phyloP scores from a whole-genome alignment of 2,888 invertebrate species.

The Aethes cnicana region DNA sequence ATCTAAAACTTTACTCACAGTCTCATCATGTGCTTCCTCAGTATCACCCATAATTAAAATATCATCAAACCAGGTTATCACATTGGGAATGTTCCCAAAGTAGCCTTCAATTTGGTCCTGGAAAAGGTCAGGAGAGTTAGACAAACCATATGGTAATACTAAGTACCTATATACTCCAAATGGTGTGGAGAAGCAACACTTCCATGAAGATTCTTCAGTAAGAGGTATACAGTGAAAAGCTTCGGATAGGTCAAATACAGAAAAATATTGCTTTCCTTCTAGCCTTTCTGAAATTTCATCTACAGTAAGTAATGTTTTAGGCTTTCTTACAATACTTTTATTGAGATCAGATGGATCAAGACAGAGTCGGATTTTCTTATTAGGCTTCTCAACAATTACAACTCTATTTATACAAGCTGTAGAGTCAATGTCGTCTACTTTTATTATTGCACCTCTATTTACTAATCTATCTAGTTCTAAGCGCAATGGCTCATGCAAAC shows the following conservation, averaged over 20 bases:
- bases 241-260: conserved; percentile 9
- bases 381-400: too few species aligned
- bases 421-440: too few species aligned
- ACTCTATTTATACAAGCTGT: too few species aligned
- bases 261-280: neutral
- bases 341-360: too few species aligned
- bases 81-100: conserved; percentile 20
- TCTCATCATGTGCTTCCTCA: conserved; percentile 15
- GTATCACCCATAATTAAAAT: conserved; percentile 15
- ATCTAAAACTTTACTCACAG: conserved; percentile 14
- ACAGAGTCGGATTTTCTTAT: too few species aligned
- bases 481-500: too few species aligned
- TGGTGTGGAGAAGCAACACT: conserved; percentile 4
- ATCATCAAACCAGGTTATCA: conserved; percentile 24
- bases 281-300: too few species aligned
- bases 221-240: conserved; percentile 12
- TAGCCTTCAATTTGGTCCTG: conserved; percentile 11
- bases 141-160: conserved; percentile 4
- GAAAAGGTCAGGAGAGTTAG: conserved; percentile 6
- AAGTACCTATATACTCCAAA: conserved; percentile 3
- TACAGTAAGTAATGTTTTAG: too few species aligned
- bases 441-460: too few species aligned
- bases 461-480: too few species aligned
- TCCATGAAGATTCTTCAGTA: conserved; percentile 6
- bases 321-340: too few species aligned